Percentiles rank a stretch among this genome's conserved stretches.
Conservation (phyloP, 2,797 vertebrate genomes). For the Muscicapa striata region DNA sequence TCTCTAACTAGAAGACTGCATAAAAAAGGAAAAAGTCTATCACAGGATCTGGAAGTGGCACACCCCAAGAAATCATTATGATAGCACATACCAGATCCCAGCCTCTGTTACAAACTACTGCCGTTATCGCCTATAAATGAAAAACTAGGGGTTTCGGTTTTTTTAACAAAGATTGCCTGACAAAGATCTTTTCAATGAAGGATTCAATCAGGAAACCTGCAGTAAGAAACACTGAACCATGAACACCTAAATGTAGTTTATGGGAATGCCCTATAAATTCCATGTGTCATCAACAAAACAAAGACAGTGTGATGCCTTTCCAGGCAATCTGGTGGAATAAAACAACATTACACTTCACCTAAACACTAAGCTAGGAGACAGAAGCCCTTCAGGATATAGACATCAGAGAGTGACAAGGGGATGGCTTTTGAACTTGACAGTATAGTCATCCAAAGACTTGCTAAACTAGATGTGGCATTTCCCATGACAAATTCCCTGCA, state of each 20-base stretch:
- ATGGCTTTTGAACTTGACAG: neutral
- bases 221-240: neutral
- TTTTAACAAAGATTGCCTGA: neutral
- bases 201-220: neutral
- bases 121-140: fast-evolving
- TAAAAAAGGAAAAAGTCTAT: neutral
- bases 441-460: neutral
- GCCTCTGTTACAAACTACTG: neutral
- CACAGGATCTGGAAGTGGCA: neutral
- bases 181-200: neutral
- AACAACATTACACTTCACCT: neutral
- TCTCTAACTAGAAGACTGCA: neutral
- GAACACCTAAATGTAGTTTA: neutral
- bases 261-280: neutral
- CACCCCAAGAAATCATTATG: neutral
- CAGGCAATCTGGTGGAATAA: neutral
- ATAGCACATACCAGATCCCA: neutral
- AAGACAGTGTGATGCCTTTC: neutral
- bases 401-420: neutral
- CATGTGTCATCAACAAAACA: neutral
- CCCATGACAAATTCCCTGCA: neutral
- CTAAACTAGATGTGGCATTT: neutral
- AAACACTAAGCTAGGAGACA: neutral
- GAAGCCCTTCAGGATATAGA: neutral
- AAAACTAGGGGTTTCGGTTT: neutral